Evolutionary conservation across 1,140 invertebrate species (phyloP), one percentile per base, ranked within the genome.

Genomic region (Adelges cooleyi): DNA sequence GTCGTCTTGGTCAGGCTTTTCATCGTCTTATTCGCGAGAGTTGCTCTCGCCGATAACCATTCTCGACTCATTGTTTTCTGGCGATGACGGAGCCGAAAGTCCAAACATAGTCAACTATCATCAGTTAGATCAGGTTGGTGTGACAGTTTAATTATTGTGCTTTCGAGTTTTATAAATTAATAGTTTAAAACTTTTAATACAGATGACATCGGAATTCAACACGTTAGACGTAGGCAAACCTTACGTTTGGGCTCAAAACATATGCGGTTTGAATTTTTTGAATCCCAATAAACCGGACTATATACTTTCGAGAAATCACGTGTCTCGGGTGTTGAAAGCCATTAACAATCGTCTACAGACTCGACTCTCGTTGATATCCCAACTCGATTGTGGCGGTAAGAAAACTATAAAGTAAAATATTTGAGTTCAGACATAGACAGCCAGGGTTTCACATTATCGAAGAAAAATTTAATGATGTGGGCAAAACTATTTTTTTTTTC

Each of bases 1-100:
- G 22, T 62, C 56, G 22, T 62, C 42, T 29, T 62, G 56, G 56
- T 62, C 56, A 22, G 56, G 56, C 20, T 62, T 62, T 62, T 62
- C 56, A 20, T 48, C 56, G 27, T 48, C 56, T 2, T 62, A 62
- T 42, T 62, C 56, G 20, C 44, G 25, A 44, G 56, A 62, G 25
- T 48, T 62, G 6, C 56, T 62, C 29, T 62, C 56, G 33, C 56
- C 56, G 20, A 62, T n/a, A 29, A 29, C 42, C 29, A 62, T 62
- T 46, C 56, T 62, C 46, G 56, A 62, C 44, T 23, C 23, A 48
- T 62, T 62, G 20, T 62, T 62, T 42, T 17, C 56, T 4, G 56
- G 42, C 10, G 56, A 62, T 6, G 29, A 48, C 46, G 56, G 56
- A 1, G 46, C n/a, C 9, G 56, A 62, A 33, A 62, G 56, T 20